Evolutionary conservation across 2,113 vertebrate species (phyloP).

Genomic region (Heterotilapia buettikoferi): DNA sequence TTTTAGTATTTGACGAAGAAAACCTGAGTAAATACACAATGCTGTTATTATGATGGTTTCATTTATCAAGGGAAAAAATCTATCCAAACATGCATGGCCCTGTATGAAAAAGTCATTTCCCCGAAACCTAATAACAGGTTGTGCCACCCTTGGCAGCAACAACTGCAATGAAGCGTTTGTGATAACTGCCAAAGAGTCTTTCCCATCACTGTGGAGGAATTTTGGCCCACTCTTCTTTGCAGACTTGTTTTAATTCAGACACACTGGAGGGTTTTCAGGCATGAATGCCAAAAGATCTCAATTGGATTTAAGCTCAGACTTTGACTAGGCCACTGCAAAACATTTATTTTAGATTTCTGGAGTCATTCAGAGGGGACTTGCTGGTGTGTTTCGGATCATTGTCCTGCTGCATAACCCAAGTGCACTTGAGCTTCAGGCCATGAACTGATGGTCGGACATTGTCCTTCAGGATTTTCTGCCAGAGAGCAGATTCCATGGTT

Average conservation of each 20-base stretch:
- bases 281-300: background rate
- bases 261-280: background rate
- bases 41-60: background rate
- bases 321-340: background rate
- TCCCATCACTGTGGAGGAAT: background rate
- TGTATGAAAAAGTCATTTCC: background rate
- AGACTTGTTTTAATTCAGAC: background rate
- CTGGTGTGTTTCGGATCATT: rapidly evolving
- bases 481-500: background rate
- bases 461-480: background rate
- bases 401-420: background rate
- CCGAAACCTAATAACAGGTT: background rate
- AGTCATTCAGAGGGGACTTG: background rate
- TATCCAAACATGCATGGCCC: background rate
- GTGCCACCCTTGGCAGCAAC: background rate
- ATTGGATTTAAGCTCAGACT: background rate
- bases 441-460: rapidly evolving
- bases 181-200: background rate
- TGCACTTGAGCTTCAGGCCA: background rate
- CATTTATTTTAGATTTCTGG: background rate
- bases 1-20: background rate
- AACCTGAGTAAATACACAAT: background rate
- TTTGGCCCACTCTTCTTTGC: background rate
- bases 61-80: background rate
- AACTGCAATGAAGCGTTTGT: background rate